Evolutionary conservation across 2,888 invertebrate genomes (phyloP).

Genomic region (Diplazon laetatorius): DNA sequence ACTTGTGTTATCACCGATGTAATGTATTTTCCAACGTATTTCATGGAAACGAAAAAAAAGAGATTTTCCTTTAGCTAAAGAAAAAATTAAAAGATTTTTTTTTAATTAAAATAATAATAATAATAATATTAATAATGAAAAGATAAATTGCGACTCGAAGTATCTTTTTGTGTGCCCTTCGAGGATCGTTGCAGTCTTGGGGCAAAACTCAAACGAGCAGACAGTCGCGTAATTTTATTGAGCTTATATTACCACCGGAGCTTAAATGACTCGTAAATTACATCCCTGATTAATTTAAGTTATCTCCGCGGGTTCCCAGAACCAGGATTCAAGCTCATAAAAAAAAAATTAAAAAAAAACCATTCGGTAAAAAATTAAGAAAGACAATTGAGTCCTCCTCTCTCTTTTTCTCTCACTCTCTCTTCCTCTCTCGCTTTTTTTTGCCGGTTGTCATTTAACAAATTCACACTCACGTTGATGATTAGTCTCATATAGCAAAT

Average conservation of each 20-base stretch:
- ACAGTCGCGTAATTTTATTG: constrained; percentile 26
- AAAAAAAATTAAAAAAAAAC: no score
- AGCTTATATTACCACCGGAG: constrained; percentile 45
- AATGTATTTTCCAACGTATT: constrained; percentile 8
- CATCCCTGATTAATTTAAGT: constrained; percentile 20
- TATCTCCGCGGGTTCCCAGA: neutral
- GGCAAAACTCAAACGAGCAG: neutral
- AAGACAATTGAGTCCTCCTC: constrained; percentile 24
- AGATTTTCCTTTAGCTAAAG: constrained; percentile 9
- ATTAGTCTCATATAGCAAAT: constrained; percentile 44
- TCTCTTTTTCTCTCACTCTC: constrained; percentile 2
- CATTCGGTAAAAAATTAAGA: constrained; percentile 49
- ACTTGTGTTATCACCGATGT: constrained; percentile 6
- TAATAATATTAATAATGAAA: no score
- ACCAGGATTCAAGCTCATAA: constrained; percentile 1
- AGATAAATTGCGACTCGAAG: constrained; percentile 1
- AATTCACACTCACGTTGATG: constrained; percentile 50
- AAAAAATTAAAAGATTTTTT: no score
- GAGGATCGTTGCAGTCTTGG: neutral
- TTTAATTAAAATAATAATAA: no score
- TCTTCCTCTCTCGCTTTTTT: neutral
- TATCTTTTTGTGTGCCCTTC: constrained; percentile 23
- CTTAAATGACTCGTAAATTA: constrained; percentile 17
- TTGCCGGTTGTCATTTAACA: neutral
- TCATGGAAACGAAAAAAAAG: no score